Percentiles rank a stretch among this genome's conserved stretches.
phyloP scores from a whole-genome alignment of 2,113 vertebrate genomes.

The Pica pica region DNA sequence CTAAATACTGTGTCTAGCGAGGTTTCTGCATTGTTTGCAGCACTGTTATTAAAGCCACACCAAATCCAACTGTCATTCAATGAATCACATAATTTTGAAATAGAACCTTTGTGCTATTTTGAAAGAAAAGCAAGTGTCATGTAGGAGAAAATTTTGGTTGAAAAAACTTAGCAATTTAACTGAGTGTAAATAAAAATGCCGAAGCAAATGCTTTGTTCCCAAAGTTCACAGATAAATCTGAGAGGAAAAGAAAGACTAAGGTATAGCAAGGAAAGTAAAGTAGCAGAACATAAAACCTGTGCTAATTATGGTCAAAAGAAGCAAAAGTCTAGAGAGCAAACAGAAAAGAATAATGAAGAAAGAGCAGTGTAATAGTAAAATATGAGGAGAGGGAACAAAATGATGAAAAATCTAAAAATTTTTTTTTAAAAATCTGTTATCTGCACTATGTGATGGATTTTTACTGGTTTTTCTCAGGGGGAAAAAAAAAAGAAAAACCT shows the following conservation, averaged over 20 bases:
- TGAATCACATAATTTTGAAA: background rate
- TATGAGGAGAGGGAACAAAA: background rate
- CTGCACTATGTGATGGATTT: background rate
- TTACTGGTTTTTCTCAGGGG: background rate
- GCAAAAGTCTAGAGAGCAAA: background rate
- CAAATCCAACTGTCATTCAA: background rate
- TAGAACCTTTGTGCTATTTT: background rate
- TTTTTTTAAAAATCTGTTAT: background rate
- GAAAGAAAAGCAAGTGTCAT: background rate
- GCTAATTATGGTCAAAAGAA: background rate
- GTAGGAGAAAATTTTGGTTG: background rate
- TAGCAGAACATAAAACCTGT: background rate
- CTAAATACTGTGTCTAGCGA: background rate
- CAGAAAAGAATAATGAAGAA: background rate
- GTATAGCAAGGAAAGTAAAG: background rate
- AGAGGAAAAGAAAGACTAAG: background rate
- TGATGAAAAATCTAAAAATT: background rate
- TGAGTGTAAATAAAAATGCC: background rate
- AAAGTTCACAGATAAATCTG: background rate
- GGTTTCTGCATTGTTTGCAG: background rate
- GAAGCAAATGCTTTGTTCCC: background rate
- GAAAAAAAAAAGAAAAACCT: background rate
- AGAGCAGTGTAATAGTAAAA: background rate
- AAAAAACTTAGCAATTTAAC: background rate
- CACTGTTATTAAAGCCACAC: background rate